A percentile compares a stretch with the other conserved stretches of the same genome.
Conservation (phyloP, 1,140 invertebrate species). For the Hermatobates lingyangjiaoensis region DNA sequence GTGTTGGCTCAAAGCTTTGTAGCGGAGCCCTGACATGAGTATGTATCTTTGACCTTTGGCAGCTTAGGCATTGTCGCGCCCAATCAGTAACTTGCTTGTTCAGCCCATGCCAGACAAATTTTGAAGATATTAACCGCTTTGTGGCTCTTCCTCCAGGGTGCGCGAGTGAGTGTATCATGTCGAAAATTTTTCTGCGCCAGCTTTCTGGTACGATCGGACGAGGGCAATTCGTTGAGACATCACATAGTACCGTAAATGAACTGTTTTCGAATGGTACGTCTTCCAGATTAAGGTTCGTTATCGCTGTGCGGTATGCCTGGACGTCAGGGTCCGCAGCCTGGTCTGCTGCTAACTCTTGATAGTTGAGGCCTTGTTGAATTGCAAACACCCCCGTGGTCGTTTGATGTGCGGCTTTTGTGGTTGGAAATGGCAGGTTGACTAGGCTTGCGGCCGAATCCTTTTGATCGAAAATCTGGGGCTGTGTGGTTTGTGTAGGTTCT, state of each 20-base stretch:
- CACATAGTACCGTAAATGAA: too few relatives aligned
- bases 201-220: too few relatives aligned
- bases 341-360: conserved; percentile 10
- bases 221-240: too few relatives aligned
- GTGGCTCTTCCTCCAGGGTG: conserved; percentile 18
- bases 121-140: conserved; percentile 20
- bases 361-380: conserved; percentile 21
- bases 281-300: background rate
- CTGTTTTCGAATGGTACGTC: conserved; percentile 10
- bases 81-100: conserved; percentile 16
- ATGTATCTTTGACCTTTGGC: conserved; percentile 19
- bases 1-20: background rate
- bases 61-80: conserved; percentile 15
- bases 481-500: too few relatives aligned
- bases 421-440: conserved; percentile 20
- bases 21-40: conserved; percentile 8
- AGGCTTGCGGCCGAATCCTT: too few relatives aligned
- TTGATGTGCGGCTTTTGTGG: conserved; percentile 23
- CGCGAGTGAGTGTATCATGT: too few relatives aligned
- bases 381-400: conserved; percentile 30
- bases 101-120: conserved; percentile 26
- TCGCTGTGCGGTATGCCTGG: background rate
- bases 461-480: too few relatives aligned
- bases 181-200: too few relatives aligned
- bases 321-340: background rate